Conservation (phyloP, 2,113 vertebrate species). For the Perca fluviatilis region DNA sequence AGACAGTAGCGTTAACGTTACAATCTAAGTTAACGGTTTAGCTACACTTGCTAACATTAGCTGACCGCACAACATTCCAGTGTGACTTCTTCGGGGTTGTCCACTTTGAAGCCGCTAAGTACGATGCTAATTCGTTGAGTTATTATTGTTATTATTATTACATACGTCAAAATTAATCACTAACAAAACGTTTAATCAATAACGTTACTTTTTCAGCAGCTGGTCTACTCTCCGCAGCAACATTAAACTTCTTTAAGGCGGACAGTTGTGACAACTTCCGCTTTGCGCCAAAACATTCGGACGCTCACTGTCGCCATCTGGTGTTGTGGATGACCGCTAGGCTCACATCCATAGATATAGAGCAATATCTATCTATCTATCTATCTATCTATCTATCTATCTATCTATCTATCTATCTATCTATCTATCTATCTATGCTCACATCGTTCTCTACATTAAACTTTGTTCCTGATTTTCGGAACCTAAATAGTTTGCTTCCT, state of each 20-base stretch:
- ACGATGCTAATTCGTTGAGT: fast-evolving
- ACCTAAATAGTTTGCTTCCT: too few species aligned
- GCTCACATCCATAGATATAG: too few species aligned
- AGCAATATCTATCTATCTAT: too few species aligned
- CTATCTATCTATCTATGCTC: too few species aligned
- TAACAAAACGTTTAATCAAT: neutral
- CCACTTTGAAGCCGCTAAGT: neutral
- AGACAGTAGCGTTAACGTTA: neutral
- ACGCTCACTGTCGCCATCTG: constrained; percentile 22
- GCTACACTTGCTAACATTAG: constrained; percentile 26
- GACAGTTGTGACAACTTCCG: constrained; percentile 58
- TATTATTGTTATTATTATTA: neutral
- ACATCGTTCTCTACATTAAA: too few species aligned
- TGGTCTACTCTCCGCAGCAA: neutral
- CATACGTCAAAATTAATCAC: neutral
- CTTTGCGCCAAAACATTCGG: constrained; percentile 53
- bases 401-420: too few species aligned
- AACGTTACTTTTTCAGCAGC: too few species aligned
- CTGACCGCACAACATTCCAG: constrained; percentile 5
- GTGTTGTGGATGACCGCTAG: constrained; percentile 36
- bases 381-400: too few species aligned
- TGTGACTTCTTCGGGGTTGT: neutral
- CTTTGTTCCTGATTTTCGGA: too few species aligned
- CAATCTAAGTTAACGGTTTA: neutral
- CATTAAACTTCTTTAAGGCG: constrained; percentile 3